A percentile compares a stretch with the other conserved stretches of the same genome.
Conservation (phyloP, 2,113 vertebrate species). For the Montifringilla adamsi region DNA sequence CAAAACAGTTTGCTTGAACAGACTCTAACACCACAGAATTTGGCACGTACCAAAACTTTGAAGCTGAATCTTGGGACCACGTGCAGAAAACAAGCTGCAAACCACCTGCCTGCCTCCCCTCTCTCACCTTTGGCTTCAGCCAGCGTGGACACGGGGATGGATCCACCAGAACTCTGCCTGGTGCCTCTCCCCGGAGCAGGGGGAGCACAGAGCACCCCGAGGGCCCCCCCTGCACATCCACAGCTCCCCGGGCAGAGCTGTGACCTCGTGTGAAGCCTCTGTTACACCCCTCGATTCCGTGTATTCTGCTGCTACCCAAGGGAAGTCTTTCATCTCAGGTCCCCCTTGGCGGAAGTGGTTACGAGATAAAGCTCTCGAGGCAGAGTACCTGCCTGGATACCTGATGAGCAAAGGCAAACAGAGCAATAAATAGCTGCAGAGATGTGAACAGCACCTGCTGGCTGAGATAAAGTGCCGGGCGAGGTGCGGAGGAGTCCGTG, state of each 20-base stretch:
- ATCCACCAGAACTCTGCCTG: fast-evolving
- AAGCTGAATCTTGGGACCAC: fast-evolving
- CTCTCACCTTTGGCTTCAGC: not conserved
- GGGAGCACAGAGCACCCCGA: not conserved
- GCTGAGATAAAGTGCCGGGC: fast-evolving
- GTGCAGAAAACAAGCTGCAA: not conserved
- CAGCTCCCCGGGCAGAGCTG: not conserved
- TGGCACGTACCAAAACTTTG: not conserved
- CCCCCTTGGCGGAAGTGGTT: not conserved
- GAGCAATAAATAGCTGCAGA: not conserved
- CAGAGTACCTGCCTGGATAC: not conserved
- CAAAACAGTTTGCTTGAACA: not conserved
- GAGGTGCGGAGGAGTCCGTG: fast-evolving
- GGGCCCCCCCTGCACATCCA: not conserved
- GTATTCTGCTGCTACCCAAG: not conserved
- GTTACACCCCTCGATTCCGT: not conserved
- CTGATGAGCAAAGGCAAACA: not conserved
- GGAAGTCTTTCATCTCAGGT: not conserved
- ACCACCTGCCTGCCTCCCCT: not conserved
- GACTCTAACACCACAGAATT: not conserved
- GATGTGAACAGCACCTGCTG: not conserved
- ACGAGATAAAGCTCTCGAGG: not conserved
- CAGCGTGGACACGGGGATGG: fast-evolving
- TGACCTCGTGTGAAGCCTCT: not conserved
- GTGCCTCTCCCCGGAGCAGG: not conserved